Evolutionary conservation across 2,113 vertebrate genomes (phyloP), one percentile per base, ranked within the genome.

Genomic region (Rhinichthys klamathensis): DNA sequence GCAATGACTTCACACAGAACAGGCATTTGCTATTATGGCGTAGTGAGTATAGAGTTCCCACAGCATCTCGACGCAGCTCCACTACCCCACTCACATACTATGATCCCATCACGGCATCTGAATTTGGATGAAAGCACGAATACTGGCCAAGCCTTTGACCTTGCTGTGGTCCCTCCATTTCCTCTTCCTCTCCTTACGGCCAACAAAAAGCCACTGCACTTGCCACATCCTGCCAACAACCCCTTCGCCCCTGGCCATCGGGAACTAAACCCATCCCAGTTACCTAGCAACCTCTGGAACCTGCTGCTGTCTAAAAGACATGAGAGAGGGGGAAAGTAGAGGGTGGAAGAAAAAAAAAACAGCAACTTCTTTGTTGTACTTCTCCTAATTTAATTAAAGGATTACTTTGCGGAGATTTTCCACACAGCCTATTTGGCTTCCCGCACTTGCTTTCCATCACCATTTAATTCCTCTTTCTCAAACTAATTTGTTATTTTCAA

Each of bases 401-500:
- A 92, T 89, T 89, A 87, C 87, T 91, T 88, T 83, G 85, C 83
- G 83, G 80, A 87, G 90, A 88, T 91, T 93, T 90, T 89, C 87
- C 91, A 90, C 81, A 80, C 83, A 79, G 58, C 63, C 80, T 58
- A 56, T 88, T 69, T 15, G 80, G 78, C 84, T 81, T 75, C 49
- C 88, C 89, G 77, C 90, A 77, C 85, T 85, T 61, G 87, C 81
- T 86, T 86, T 85, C 38, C 30, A 61, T 70, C 88, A 83, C 88
- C 89, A 79, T 92, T 93, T 89, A 88, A 78, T 91, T 93, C 65
- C 78, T 75, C 56, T 86, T 83, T 87, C 56, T 21, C 58, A 80
- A 84, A 87, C 87, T n/a, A 69, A 89, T 92, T 91, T 92, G 90
- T 92, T 94, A 90, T 92, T 92, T 93, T 86, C 90, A 86, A 92